Evolutionary conservation across 2,888 invertebrate genomes (phyloP).

Genomic region (Glaucopsyche alexis): DNA sequence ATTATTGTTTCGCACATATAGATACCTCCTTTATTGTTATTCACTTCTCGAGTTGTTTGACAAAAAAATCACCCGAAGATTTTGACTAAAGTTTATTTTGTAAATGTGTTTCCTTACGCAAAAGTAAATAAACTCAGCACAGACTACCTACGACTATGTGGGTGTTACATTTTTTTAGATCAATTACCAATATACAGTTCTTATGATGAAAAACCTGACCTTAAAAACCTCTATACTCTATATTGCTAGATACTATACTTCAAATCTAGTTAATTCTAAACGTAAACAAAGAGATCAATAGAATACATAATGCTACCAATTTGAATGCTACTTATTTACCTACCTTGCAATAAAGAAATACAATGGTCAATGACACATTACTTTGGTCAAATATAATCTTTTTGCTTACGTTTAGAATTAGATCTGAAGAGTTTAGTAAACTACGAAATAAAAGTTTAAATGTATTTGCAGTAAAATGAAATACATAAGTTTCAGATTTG

Average conservation of each 20-base stretch:
- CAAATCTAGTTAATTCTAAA: neutral
- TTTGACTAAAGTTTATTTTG: constrained; percentile 49
- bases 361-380: neutral
- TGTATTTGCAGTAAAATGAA: no score
- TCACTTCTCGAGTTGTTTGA: constrained; percentile 42
- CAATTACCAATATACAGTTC: constrained; percentile 7
- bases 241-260: neutral
- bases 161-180: constrained; percentile 35
- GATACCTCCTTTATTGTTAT: constrained; percentile 39
- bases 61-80: constrained; percentile 44
- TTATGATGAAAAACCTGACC: neutral
- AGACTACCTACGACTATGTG: constrained; percentile 47
- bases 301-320: neutral
- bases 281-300: neutral
- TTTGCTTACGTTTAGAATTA: no score
- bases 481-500: no score
- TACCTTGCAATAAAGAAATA: neutral
- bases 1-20: no score
- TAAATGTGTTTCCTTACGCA: constrained; percentile 51
- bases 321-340: no score
- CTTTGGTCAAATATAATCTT: no score
- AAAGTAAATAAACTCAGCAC: constrained; percentile 45
- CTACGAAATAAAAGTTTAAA: no score
- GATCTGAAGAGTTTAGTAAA: no score
- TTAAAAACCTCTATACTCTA: neutral